phyloP scores from a whole-genome alignment of 1,140 invertebrate species.

The Drosophila funebris region DNA sequence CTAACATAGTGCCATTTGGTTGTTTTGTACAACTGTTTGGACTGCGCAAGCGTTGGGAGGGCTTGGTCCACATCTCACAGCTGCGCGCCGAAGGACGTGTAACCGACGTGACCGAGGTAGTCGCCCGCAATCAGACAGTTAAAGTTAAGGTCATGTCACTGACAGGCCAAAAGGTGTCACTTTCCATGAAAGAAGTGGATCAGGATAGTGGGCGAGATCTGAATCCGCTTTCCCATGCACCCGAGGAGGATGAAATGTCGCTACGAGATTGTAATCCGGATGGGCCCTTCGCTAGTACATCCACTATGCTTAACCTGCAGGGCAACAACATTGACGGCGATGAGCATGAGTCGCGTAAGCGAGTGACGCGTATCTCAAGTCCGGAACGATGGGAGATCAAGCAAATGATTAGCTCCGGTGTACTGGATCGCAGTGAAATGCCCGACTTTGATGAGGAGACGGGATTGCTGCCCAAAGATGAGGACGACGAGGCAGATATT shows the following conservation, averaged over 20 bases:
- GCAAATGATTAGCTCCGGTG: constrained; percentile 93
- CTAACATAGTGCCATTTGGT: constrained; percentile 98
- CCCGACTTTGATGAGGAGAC: constrained; percentile 97
- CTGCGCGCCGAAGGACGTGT: constrained; percentile 96
- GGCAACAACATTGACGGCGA: constrained; percentile 88
- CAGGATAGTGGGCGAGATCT: constrained; percentile 97
- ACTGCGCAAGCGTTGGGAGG: constrained; percentile 94
- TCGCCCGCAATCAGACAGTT: constrained; percentile 95
- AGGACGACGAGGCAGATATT: constrained; percentile 98
- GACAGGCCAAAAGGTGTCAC: constrained; percentile 96
- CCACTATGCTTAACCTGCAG: constrained; percentile 88
- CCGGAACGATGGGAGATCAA: constrained; percentile 97
- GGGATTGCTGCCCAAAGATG: constrained; percentile 91
- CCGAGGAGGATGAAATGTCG: constrained; percentile 87
- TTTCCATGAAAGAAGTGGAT: constrained; percentile 99
- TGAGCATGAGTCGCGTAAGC: constrained; percentile 90
- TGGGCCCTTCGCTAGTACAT: constrained; percentile 86
- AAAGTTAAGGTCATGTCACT: constrained; percentile 96
- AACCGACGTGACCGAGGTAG: constrained; percentile 97
- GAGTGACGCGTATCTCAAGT: constrained; percentile 96
- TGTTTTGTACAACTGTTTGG: constrained; percentile 99
- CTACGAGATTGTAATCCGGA: constrained; percentile 93
- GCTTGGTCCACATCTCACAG: constrained; percentile 99
- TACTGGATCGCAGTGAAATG: constrained; percentile 93
- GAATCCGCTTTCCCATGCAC: constrained; percentile 91